Percentiles rank a stretch among this genome's conserved stretches.
These are phyloP conservation scores for Siphlonurus alternatus DNA, from an alignment of 2,888 invertebrate species.

Conservation along the genomic window DNA sequence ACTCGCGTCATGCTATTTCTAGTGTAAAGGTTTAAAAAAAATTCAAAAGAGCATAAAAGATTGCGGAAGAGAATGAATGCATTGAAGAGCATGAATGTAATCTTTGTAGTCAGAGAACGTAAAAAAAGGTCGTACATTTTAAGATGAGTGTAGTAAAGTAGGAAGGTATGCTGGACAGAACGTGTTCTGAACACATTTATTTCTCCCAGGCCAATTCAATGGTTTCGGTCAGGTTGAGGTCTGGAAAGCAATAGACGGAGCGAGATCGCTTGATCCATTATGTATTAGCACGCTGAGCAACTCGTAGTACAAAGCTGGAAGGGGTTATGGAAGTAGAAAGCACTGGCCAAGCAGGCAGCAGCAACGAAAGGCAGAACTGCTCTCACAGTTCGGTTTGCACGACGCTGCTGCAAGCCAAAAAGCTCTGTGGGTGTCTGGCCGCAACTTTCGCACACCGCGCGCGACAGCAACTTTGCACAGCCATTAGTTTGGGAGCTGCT, in stretches of 20 bases:
- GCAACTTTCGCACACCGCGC: neutral
- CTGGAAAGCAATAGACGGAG: neutral
- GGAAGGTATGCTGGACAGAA: neutral
- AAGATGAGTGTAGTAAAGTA: neutral
- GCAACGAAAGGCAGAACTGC: neutral
- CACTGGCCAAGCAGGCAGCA: neutral
- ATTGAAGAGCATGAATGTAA: neutral
- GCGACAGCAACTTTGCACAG: neutral
- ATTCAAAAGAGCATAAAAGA: neutral
- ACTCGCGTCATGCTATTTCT: no score
- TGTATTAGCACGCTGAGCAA: neutral
- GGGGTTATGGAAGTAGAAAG: no score
- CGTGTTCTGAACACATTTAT: neutral
- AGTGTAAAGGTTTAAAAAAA: neutral
- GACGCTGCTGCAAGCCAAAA: neutral
- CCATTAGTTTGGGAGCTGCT: neutral
- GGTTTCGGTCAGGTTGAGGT: neutral
- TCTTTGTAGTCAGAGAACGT: neutral
- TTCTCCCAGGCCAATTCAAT: neutral
- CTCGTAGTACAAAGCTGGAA: neutral
- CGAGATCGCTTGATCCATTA: neutral
- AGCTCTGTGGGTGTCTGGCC: neutral
- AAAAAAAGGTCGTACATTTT: neutral
- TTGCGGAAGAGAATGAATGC: neutral
- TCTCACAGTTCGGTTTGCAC: neutral